phyloP scores from a whole-genome alignment of 1,140 invertebrate genomes.

The Rhizoglyphus robini region DNA sequence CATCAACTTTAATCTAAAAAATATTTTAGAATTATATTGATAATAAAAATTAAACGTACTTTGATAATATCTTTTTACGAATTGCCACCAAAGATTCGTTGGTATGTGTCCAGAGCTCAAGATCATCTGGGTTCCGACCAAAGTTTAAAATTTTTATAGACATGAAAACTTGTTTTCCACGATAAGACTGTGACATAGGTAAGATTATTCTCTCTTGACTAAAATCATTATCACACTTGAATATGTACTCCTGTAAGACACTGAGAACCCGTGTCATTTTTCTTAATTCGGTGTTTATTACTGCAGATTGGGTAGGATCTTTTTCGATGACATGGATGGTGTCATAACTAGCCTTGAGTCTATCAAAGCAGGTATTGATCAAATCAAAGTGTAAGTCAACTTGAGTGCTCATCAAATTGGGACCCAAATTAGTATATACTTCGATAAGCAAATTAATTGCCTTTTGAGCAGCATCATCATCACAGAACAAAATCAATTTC shows the following conservation, averaged over 20 bases:
- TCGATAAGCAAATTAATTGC: conserved; percentile 82
- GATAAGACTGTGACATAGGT: conserved; percentile 57
- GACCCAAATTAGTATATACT: conserved; percentile 83
- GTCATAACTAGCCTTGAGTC: conserved; percentile 65
- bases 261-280: conserved; percentile 85
- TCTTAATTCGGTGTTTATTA: conserved; percentile 45
- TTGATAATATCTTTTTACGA: conserved; percentile 51
- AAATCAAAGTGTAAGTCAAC: conserved; percentile 77
- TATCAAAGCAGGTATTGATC: conserved; percentile 71
- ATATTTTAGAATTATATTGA: conserved; percentile 11
- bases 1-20: conserved; percentile 34
- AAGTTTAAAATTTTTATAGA: conserved; percentile 78
- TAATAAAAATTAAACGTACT: conserved; percentile 25
- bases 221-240: conserved; percentile 85
- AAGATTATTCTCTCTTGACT: conserved; percentile 74
- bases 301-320: conserved; percentile 41
- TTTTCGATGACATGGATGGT: conserved; percentile 38
- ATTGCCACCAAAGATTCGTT: conserved; percentile 80
- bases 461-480: conserved; percentile 77
- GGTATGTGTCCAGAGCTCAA: conserved; percentile 80
- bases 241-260: conserved; percentile 86
- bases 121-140: conserved; percentile 73
- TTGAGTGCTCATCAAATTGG: conserved; percentile 56
- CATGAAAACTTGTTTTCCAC: conserved; percentile 74
- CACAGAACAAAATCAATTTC: conserved; percentile 74